A percentile compares a stretch with the other conserved stretches of the same genome.
Conservation (phyloP, 2,113 vertebrate species). For the Bubo blakistoni region DNA sequence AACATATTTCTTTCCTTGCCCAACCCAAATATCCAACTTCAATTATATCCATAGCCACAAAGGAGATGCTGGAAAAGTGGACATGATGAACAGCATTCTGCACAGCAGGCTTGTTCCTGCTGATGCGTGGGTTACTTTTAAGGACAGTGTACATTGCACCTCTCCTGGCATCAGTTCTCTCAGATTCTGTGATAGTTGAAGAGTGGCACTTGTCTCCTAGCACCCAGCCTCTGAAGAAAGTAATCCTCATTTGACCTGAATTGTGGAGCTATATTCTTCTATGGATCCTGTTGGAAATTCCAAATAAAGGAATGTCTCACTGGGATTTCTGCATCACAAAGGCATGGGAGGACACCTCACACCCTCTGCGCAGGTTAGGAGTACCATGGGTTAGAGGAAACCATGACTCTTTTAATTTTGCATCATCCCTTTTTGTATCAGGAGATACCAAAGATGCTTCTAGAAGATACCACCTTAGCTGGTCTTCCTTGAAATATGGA, state of each 20-base stretch:
- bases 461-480: neutral
- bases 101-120: neutral
- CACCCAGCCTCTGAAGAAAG: neutral
- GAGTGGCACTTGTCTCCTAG: neutral
- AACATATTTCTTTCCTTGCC: neutral
- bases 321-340: neutral
- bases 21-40: neutral
- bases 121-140: neutral
- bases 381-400: fast-evolving
- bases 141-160: neutral
- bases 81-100: neutral
- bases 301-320: neutral
- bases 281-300: neutral
- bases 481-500: neutral
- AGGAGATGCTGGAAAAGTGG: neutral
- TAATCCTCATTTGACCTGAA: neutral
- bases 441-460: neutral
- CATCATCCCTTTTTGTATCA: neutral
- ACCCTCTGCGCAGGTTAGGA: neutral
- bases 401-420: neutral
- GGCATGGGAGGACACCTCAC: neutral
- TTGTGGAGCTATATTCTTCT: neutral
- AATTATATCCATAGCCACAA: neutral
- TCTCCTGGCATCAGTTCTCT: neutral
- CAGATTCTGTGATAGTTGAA: neutral